Evolutionary conservation across 2,888 invertebrate species (phyloP), one percentile per base, ranked within the genome.

Genomic region (Vanessa cardui): DNA sequence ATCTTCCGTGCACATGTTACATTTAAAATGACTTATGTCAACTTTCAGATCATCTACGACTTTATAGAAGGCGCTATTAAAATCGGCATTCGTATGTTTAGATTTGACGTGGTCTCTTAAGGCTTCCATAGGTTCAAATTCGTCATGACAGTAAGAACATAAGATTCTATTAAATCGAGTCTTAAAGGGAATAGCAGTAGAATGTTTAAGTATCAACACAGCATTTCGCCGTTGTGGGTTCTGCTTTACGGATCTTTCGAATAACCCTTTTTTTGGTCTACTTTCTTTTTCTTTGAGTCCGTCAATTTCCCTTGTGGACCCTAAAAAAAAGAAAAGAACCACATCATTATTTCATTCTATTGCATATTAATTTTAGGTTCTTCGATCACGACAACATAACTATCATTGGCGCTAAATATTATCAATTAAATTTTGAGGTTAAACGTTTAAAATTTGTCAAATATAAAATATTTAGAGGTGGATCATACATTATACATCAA

Each of bases 251-350:
- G 89, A 90, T 80, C 91, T 83, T 90, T 91, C 91, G 73, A 91
- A 91, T 78, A 91, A 83, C 83, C 88, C 87, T 85, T 88, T 89
- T 89, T 89, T 90, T 80, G 88, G 86, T 86, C 86, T 91, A 83
- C 77, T 83, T 83, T 87, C 83, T 82, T 82, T 88, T 76, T 86
- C 81, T 78, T 75, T 83, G 80, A 83, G 80, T 81, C 81, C 88
- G 80, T 87, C 85, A 79, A 84, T 84, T 80, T 88, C 83, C 86
- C 80, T 88, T 85, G 83, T 82, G 81, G 86, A 76, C 82, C 91
- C 91, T 90, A 90, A 90, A 91, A 47, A 87, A 89, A 90, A 88
- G 86, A 90, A 90, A 91, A 88, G 83, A 88, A 83, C 83, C 83
- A 80, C 74, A 83, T 90, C 83, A 90, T 84, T 90, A 90, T 84